These are phyloP conservation scores for Suricata suricatta DNA, from an alignment of 2,113 vertebrate genomes.

Conservation along the genomic window DNA sequence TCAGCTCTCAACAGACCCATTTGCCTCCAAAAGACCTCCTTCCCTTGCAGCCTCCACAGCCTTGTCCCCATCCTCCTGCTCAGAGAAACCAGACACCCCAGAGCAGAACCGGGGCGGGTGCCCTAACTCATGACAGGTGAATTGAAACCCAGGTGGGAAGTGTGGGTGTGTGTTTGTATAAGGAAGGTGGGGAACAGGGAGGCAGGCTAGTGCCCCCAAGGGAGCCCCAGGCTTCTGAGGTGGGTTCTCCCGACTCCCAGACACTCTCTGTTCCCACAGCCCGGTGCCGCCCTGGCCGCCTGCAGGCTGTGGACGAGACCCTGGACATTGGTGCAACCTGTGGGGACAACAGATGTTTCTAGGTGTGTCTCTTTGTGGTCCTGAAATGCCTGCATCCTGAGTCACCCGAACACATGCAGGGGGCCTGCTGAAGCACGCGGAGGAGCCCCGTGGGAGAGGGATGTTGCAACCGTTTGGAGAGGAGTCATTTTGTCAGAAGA, in stretches of 20 bases:
- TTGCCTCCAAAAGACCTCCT: neutral
- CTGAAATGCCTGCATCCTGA: neutral
- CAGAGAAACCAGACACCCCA: neutral
- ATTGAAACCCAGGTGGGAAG: neutral
- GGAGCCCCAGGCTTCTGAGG: neutral
- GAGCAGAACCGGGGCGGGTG: neutral
- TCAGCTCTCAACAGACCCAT: neutral
- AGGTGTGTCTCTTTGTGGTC: conserved; percentile 1
- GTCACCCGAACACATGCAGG: neutral
- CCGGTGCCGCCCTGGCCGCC: neutral
- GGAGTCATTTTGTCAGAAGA: neutral
- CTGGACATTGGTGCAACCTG: neutral
- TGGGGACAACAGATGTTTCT: neutral
- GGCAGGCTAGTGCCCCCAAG: neutral
- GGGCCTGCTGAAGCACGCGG: neutral
- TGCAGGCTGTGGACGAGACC: neutral
- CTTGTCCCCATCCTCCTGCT: neutral
- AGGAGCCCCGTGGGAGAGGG: neutral
- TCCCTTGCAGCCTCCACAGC: neutral
- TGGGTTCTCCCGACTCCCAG: neutral
- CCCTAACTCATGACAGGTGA: accelerated
- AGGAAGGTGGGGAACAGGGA: neutral
- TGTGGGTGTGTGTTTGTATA: neutral
- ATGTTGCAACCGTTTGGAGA: neutral
- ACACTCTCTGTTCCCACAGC: neutral